These are phyloP conservation scores for Oncorhynchus kisutch DNA, from an alignment of 2,113 vertebrate genomes.

Conservation along the genomic window DNA sequence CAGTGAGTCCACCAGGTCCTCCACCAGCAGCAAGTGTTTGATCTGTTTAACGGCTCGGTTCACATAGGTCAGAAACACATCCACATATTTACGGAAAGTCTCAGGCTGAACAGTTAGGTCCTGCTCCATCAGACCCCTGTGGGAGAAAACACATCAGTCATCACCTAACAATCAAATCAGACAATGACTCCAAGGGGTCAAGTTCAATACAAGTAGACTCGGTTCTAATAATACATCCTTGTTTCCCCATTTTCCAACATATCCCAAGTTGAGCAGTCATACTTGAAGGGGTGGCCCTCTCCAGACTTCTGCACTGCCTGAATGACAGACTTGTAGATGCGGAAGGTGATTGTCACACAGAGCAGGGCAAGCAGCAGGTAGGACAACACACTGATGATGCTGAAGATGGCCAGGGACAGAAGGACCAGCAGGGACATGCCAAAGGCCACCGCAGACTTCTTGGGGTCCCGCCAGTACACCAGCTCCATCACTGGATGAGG, in stretches of 20 bases:
- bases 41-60: constrained; percentile 65
- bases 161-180: too few relatives aligned
- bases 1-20: constrained; percentile 77
- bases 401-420: constrained; percentile 81
- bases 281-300: constrained; percentile 86
- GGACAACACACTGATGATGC: constrained; percentile 82
- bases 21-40: constrained; percentile 73
- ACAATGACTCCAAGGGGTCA: neutral
- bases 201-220: too few relatives aligned
- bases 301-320: constrained; percentile 84
- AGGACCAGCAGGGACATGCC: constrained; percentile 74
- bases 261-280: constrained; percentile 26
- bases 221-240: too few relatives aligned
- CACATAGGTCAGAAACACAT: constrained; percentile 61
- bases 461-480: constrained; percentile 79
- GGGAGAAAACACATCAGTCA: neutral
- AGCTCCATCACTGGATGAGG: constrained; percentile 66
- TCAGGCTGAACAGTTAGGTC: constrained; percentile 70
- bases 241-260: neutral
- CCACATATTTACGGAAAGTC: constrained; percentile 66
- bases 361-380: constrained; percentile 84
- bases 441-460: constrained; percentile 74
- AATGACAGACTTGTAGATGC: constrained; percentile 80
- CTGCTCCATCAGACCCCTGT: constrained; percentile 61
- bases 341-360: constrained; percentile 83